A percentile compares a stretch with the other conserved stretches of the same genome.
Evolutionary conservation across 2,888 invertebrate genomes (phyloP).

Genomic region (Cheilosia soror): DNA sequence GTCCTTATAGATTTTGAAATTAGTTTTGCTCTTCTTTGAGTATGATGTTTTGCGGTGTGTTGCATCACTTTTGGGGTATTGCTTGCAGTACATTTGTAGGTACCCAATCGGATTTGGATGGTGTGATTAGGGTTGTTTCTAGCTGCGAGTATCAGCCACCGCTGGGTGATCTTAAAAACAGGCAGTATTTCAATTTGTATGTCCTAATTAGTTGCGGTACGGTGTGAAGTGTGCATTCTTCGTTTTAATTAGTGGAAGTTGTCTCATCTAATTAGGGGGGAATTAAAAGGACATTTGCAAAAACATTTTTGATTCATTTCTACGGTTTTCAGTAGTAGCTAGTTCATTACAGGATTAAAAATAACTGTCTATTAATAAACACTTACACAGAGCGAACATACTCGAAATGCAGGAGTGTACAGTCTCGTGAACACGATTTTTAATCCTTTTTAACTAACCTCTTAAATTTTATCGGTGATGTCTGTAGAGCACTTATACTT

Average conservation of each 20-base stretch:
- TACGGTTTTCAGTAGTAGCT: not conserved
- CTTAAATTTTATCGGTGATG: no score
- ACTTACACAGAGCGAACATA: no score
- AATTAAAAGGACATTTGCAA: not conserved
- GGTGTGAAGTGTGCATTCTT: conserved; percentile 26
- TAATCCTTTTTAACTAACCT: no score
- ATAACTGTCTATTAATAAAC: no score
- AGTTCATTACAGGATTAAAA: no score
- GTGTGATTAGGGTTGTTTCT: conserved; percentile 18
- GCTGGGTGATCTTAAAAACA: conserved; percentile 27
- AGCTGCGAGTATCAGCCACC: not conserved
- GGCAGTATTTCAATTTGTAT: not conserved
- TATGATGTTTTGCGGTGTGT: not conserved
- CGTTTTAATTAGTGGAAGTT: conserved; percentile 33
- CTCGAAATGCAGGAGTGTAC: no score
- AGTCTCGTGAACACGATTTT: no score
- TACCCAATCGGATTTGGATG: not conserved
- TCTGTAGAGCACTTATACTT: no score
- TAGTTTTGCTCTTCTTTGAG: conserved; percentile 21
- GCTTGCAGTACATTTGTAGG: not conserved
- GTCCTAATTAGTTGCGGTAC: conserved; percentile 44
- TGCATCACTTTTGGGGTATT: not conserved
- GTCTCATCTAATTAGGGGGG: not conserved
- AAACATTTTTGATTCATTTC: not conserved
- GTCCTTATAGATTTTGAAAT: conserved; percentile 56